Base-by-base conservation (phyloP, 2,888 invertebrate species). In the Philopedon plagiatum region DNA sequence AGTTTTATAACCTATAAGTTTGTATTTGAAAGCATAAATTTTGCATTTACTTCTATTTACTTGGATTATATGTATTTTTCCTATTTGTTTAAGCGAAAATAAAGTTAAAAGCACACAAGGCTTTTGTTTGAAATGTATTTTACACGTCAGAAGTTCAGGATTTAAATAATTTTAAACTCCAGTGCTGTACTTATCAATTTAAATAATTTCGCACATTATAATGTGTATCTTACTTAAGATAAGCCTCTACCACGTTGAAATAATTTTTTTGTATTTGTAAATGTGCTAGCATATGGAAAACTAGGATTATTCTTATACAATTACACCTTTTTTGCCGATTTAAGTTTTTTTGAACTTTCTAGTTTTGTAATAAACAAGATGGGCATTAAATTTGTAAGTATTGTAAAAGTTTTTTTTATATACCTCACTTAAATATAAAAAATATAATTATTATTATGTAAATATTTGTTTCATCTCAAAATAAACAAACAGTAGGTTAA, bases 1-100 rank as follows among this genome's bases (percentile, higher is more conserved):
- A 57, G 57, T 57, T 57, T 37, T 57, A 23, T 39, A 57, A 57
- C 57, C 37, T 57, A 37, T 39, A 39, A 39, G 0, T 18, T 34
- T 3, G 5, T 5, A 1, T 39, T 1, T 37, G n/a, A n/a, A 32
- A 18, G 9, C 11, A 9, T 26, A 26, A 34, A 51, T 32, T 51
- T 26, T 51, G n/a, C 23, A 23, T 49, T 46, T 49, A 49, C 5
- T 51, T 51, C 1, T 26, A 18, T 54, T 29, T 29, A 54, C 18
- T 29, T 18, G 11, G 15, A 18, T 54, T 11, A 54, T 29, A 54
- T 3, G 9, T 7, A 29, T 7, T 29, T 51, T 29, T 54, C 8
- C 15, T 18, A 9, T 32, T 29, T 54, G 15, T n/a, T 54, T 29
- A 18, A 54, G 29, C 11, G 15, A 9, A 18, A 29, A 2, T 29